A percentile compares a stretch with the other conserved stretches of the same genome.
These are phyloP conservation scores for Dicyrtoma fusca DNA, from an alignment of 2,888 invertebrate species.

Conservation along the genomic window DNA sequence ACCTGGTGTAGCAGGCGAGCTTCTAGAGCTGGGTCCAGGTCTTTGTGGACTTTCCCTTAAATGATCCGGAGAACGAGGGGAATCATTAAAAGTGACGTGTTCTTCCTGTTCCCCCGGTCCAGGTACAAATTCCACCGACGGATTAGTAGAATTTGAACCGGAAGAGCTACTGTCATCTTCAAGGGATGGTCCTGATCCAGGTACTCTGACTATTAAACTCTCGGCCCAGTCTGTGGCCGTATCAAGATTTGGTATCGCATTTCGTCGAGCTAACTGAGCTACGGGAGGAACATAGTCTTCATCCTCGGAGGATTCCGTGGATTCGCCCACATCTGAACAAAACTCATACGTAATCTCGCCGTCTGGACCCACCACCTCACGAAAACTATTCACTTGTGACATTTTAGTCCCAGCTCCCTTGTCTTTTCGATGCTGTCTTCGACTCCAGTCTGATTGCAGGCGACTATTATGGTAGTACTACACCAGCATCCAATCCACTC, in stretches of 20 bases:
- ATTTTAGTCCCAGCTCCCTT: not conserved
- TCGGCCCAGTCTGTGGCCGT: conserved; percentile 21
- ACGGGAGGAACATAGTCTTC: conserved; percentile 17
- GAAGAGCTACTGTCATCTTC: not conserved
- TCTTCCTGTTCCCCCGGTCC: too few relatives aligned
- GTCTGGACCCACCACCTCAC: conserved; percentile 39
- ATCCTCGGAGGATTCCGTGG: conserved; percentile 9
- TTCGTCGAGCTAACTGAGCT: conserved; percentile 27
- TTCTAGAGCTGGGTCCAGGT: too few relatives aligned
- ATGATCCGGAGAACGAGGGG: too few relatives aligned
- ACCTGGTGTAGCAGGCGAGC: too few relatives aligned
- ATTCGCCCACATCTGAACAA: conserved; percentile 33
- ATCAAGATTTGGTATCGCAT: conserved; percentile 36
- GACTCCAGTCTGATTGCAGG: too few relatives aligned
- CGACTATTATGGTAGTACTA: too few relatives aligned
- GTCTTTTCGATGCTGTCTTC: too few relatives aligned
- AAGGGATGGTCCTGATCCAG: not conserved
- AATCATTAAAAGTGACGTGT: too few relatives aligned
- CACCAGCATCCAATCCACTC: too few relatives aligned
- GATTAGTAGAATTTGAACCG: too few relatives aligned
- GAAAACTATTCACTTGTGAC: conserved; percentile 39
- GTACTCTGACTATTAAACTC: not conserved
- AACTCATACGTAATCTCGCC: conserved; percentile 46
- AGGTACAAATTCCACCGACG: too few relatives aligned
- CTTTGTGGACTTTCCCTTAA: too few relatives aligned